Conservation (phyloP, 2,113 vertebrate species). For the Hypocryptadius cinnamomeus region DNA sequence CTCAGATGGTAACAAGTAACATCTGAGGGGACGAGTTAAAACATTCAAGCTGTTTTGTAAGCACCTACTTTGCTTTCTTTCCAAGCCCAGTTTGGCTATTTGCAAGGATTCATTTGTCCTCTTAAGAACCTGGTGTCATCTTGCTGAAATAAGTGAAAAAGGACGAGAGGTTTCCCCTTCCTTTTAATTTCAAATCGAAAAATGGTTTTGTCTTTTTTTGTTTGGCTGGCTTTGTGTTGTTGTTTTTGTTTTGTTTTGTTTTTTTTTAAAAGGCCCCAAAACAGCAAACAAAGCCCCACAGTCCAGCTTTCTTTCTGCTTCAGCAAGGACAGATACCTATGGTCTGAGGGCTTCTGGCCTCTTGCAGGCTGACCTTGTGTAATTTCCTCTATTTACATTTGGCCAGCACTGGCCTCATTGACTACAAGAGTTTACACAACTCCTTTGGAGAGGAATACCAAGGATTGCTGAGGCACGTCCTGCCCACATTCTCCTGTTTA, state of each 20-base stretch:
- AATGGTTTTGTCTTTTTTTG: background rate
- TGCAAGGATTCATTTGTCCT: background rate
- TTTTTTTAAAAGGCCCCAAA: background rate
- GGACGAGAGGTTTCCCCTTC: background rate
- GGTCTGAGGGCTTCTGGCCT: background rate
- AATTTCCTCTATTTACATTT: conserved; percentile 32
- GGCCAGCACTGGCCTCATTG: background rate
- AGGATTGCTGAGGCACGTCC: background rate
- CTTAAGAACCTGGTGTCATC: background rate
- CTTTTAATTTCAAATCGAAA: background rate
- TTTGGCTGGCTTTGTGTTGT: background rate
- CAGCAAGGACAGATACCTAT: background rate
- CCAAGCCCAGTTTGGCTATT: background rate
- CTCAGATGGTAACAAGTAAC: conserved; percentile 58
- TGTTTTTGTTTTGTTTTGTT: background rate
- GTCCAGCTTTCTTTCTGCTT: background rate
- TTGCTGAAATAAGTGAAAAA: background rate
- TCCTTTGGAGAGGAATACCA: background rate
- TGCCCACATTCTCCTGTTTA: background rate
- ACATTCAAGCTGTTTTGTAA: conserved; percentile 30
- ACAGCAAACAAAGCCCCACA: background rate
- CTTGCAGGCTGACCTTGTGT: conserved; percentile 5
- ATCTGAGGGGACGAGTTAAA: conserved; percentile 38
- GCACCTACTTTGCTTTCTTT: conserved; percentile 32
- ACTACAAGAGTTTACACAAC: background rate